phyloP scores from a whole-genome alignment of 2,888 invertebrate genomes.

The Entomobrya proxima region DNA sequence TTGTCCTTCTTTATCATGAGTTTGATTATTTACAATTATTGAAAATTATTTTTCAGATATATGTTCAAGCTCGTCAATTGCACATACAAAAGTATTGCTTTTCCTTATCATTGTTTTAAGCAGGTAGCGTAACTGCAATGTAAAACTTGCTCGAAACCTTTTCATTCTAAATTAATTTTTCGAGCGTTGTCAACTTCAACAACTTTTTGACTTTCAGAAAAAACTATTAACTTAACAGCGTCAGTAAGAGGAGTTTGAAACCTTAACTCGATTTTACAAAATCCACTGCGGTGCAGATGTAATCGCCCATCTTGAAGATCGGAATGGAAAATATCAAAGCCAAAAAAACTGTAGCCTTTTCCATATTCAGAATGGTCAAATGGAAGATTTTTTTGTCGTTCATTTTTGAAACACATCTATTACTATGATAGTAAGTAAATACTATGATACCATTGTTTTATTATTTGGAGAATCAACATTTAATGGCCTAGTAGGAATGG shows the following conservation, averaged over 20 bases:
- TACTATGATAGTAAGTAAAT: too few relatives aligned
- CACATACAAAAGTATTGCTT: background rate
- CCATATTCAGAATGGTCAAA: slow-evolving; percentile 17
- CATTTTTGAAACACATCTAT: slow-evolving; percentile 31
- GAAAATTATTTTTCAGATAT: background rate
- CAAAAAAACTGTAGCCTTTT: slow-evolving; percentile 51
- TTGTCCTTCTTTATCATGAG: slow-evolving; percentile 1
- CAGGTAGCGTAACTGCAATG: slow-evolving; percentile 33
- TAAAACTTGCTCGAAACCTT: slow-evolving; percentile 22
- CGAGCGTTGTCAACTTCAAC: slow-evolving; percentile 62
- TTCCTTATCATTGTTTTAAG: background rate
- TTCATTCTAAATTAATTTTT: slow-evolving; percentile 50
- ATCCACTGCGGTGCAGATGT: slow-evolving; percentile 24
- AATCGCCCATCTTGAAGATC: too few relatives aligned
- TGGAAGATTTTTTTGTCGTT: slow-evolving; percentile 27
- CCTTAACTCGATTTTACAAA: slow-evolving; percentile 54
- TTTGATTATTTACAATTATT: slow-evolving; percentile 42
- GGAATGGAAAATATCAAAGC: slow-evolving; percentile 63
- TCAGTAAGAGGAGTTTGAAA: slow-evolving; percentile 45
- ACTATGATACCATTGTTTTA: slow-evolving; percentile 39
- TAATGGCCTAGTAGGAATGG: slow-evolving; percentile 65
- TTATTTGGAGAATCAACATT: background rate
- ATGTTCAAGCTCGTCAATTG: slow-evolving; percentile 31
- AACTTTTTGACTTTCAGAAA: slow-evolving; percentile 61
- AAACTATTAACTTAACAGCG: slow-evolving; percentile 61